Percentiles rank a stretch among this genome's conserved stretches.
Evolutionary conservation across 2,113 vertebrate genomes (phyloP).

Genomic region (Cyphomyrus plagiostoma): DNA sequence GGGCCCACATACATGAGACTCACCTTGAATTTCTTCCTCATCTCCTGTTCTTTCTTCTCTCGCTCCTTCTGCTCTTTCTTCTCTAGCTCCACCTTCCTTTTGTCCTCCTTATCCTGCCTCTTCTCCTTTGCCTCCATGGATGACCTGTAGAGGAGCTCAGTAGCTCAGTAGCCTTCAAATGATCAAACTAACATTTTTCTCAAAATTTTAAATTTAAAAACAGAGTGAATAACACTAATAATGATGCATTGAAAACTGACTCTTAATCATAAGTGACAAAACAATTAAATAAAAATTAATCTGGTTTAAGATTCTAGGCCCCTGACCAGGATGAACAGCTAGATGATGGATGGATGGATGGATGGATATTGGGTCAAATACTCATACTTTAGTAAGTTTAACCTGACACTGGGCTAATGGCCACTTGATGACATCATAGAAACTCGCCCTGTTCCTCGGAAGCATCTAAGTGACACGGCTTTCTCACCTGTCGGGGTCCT

Average conservation of each 20-base stretch:
- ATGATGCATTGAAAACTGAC: neutral
- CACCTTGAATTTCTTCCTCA: constrained; percentile 88
- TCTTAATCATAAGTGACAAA: neutral
- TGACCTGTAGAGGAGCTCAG: constrained; percentile 32
- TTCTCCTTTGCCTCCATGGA: constrained; percentile 56
- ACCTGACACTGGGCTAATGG: neutral
- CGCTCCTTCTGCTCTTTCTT: constrained; percentile 82
- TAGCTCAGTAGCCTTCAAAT: neutral
- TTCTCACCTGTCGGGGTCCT: constrained; percentile 76
- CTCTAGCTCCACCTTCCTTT: constrained; percentile 60
- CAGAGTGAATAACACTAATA: neutral
- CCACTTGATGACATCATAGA: neutral
- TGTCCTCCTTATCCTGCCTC: constrained; percentile 66
- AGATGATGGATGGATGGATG: neutral
- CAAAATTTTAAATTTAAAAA: neutral
- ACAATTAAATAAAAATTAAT: neutral
- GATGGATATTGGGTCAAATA: neutral
- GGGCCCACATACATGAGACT: constrained; percentile 28
- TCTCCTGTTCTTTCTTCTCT: constrained; percentile 85
- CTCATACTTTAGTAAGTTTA: neutral
- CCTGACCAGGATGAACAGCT: neutral
- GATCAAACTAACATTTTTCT: neutral
- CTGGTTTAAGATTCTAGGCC: neutral
- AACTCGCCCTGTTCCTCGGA: neutral
- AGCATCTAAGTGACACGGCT: neutral